phyloP scores from a whole-genome alignment of 2,888 invertebrate species.

The Phorcus lineatus region DNA sequence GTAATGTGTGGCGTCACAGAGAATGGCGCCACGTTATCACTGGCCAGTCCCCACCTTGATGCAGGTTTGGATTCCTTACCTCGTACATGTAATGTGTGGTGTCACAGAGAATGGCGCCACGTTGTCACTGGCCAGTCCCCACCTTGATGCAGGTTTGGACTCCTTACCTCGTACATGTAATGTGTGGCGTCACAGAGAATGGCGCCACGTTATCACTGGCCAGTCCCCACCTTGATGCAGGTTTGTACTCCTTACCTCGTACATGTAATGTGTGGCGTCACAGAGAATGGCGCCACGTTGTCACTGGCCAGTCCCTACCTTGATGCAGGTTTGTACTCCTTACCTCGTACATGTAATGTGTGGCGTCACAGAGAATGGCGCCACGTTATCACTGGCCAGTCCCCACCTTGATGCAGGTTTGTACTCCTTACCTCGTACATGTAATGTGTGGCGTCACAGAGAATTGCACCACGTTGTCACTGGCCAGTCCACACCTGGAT shows the following conservation, averaged over 20 bases:
- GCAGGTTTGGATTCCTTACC: constrained; percentile 60
- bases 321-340: constrained; percentile 48
- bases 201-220: constrained; percentile 61
- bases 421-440: constrained; percentile 54
- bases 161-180: constrained; percentile 61
- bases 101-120: constrained; percentile 54
- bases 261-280: constrained; percentile 56
- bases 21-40: constrained; percentile 56
- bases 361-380: constrained; percentile 55
- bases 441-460: constrained; percentile 54
- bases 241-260: constrained; percentile 62
- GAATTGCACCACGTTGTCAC: constrained; percentile 57
- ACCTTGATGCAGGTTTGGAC: constrained; percentile 55
- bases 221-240: constrained; percentile 59
- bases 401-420: constrained; percentile 59
- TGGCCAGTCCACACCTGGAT: constrained; percentile 62
- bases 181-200: constrained; percentile 52
- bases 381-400: constrained; percentile 59
- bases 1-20: constrained; percentile 54
- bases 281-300: constrained; percentile 54
- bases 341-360: constrained; percentile 63
- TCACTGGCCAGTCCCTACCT: constrained; percentile 63
- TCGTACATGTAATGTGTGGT: constrained; percentile 56
- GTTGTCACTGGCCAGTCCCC: constrained; percentile 62
- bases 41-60: constrained; percentile 62